Conservation (phyloP, 1,140 invertebrate genomes). For the Drosophila yakuba region DNA sequence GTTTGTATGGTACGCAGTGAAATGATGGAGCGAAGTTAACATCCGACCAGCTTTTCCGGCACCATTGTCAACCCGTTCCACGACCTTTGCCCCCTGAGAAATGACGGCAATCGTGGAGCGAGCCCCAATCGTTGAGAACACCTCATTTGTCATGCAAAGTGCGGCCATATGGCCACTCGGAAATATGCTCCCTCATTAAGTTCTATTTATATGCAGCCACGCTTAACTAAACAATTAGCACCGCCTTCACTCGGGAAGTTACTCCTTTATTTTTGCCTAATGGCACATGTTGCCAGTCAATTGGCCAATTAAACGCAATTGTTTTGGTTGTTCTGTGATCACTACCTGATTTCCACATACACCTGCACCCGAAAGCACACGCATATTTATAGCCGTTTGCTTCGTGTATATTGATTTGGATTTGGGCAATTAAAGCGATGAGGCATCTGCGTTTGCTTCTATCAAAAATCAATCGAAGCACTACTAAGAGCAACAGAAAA, state of each 20-base stretch:
- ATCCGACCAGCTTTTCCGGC: conserved; percentile 11
- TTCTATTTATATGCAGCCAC: conserved; percentile 50
- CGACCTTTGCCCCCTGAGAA: conserved; percentile 11
- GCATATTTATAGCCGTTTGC: conserved; percentile 52
- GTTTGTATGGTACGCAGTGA: conserved; percentile 16
- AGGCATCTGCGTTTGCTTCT: conserved; percentile 1
- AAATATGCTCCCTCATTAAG: conserved; percentile 32
- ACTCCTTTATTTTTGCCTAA: neutral
- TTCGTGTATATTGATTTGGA: conserved; percentile 63
- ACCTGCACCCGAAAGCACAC: conserved; percentile 10
- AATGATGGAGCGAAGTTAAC: conserved; percentile 20
- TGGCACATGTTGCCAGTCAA: conserved; percentile 35
- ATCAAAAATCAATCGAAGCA: conserved; percentile 63
- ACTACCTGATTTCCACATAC: conserved; percentile 33
- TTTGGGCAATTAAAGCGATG: conserved; percentile 34
- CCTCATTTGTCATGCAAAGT: conserved; percentile 58
- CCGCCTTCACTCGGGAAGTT: conserved; percentile 4
- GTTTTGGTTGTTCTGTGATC: conserved; percentile 16
- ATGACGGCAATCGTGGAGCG: conserved; percentile 29
- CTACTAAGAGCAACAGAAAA: neutral
- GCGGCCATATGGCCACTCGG: conserved; percentile 40
- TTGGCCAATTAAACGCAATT: conserved; percentile 61
- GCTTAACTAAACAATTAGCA: conserved; percentile 47
- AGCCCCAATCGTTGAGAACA: conserved; percentile 5
- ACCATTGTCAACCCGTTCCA: conserved; percentile 21